Conservation (phyloP, 2,113 vertebrate species). For the Gila orcuttii region DNA sequence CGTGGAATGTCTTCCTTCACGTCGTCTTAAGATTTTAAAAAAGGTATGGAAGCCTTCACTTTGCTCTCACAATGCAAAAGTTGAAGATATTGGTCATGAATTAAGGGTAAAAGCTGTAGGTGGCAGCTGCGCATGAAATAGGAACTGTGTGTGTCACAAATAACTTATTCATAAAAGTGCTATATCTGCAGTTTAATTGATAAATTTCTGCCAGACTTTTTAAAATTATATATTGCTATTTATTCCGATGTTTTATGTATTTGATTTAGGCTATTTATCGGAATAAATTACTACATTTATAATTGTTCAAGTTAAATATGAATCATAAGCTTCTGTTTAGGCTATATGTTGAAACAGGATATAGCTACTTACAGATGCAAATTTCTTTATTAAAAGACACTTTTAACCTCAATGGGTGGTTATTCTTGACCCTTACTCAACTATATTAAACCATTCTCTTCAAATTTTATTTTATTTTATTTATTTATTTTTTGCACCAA, state of each 20-base stretch:
- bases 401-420: background rate
- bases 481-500: background rate
- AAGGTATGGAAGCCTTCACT: slow-evolving; percentile 21
- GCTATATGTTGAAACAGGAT: background rate
- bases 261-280: background rate
- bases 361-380: background rate
- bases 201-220: background rate
- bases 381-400: background rate
- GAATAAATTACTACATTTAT: background rate
- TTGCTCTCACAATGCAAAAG: background rate
- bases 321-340: background rate
- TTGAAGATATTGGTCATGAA: background rate
- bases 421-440: background rate
- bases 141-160: slow-evolving; percentile 2
- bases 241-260: background rate
- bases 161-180: slow-evolving; percentile 21
- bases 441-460: background rate
- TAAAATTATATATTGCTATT: background rate
- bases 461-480: slow-evolving; percentile 34
- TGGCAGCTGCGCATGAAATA: slow-evolving; percentile 2
- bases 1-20: slow-evolving; percentile 6
- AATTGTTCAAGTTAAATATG: background rate
- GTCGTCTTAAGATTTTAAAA: background rate
- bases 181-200: background rate
- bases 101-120: background rate